Percentiles rank a stretch among this genome's conserved stretches.
These are phyloP conservation scores for Xiphorhynchus elegans DNA, from an alignment of 2,113 vertebrate species.

Conservation along the genomic window DNA sequence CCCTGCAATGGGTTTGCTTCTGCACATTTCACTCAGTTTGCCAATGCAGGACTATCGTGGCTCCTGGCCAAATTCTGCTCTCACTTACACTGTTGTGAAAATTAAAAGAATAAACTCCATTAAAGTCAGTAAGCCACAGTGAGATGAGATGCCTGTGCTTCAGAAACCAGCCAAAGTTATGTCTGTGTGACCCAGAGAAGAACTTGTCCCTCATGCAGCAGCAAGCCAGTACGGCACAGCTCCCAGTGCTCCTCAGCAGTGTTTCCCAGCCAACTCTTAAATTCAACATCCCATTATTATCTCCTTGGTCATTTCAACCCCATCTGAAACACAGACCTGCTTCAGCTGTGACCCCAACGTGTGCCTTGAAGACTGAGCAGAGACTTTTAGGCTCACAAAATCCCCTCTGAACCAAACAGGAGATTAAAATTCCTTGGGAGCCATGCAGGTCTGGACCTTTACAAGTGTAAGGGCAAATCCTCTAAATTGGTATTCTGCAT, in stretches of 20 bases:
- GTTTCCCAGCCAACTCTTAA: not conserved
- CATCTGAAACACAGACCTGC: not conserved
- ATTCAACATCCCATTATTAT: not conserved
- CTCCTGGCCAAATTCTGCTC: slow-evolving; percentile 1
- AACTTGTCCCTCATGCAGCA: not conserved
- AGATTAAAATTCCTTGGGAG: slow-evolving; percentile 35
- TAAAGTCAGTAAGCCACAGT: not conserved
- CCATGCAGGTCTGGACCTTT: not conserved
- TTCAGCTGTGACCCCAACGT: rapidly evolving
- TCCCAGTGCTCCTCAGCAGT: not conserved
- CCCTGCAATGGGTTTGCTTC: not conserved
- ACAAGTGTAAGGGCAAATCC: not conserved
- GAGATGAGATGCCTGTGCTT: not conserved
- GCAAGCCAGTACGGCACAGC: not conserved
- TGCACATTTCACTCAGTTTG: not conserved
- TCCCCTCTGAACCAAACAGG: not conserved
- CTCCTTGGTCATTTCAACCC: not conserved
- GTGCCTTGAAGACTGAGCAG: rapidly evolving
- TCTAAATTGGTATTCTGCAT: not conserved
- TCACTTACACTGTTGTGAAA: not conserved
- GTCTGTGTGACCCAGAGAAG: not conserved
- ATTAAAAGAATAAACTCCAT: not conserved
- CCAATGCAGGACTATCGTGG: not conserved
- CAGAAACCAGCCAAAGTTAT: not conserved
- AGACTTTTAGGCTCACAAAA: not conserved